Evolutionary conservation across 1,140 invertebrate genomes (phyloP), one percentile per base, ranked within the genome.

Genomic region (Meloidogyne exigua): DNA sequence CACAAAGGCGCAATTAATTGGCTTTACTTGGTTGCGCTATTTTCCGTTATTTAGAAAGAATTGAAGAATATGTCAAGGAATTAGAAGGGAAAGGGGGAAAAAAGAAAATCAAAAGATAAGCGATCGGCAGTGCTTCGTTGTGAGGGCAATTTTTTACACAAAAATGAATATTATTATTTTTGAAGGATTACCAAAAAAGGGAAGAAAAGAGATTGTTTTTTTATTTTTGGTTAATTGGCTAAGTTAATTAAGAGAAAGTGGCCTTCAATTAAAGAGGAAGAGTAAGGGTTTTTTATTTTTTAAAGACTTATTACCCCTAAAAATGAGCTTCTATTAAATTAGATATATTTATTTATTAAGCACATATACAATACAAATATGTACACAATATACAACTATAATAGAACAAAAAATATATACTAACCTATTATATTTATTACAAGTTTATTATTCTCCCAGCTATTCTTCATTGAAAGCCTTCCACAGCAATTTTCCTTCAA

Each of bases 91-190:
- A 32, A 15, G 18, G 39, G 13, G 25, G 18, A 39, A 9, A 13
- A 10, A n/a, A 44, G 42, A 21, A 39, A 62, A 49, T 63, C 13
- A 49, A 39, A 36, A 73, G 72, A 73, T 73, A 73, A 73, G 72
- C 72, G 72, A 73, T 64, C 57, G 72, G 49, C 66, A 28, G 11
- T 11, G 26, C 65, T 67, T 21, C 12, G 18, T 62, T 65, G 15
- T 57, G 49, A 21, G 72, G 49, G 72, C 72, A 73, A 73, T 73
- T 73, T 73, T 73, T 73, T 73, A 73, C 72, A 73, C 72, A 73
- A 73, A 72, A 39, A 57, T 73, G 49, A 44, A 57, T 62, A 44
- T 49, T 32, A 26, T 25, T 26, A 71, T 57, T 57, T 57, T 44
- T 71, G 28, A 71, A 18, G 28, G 36, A 71, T 44, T n/a, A 71